Conservation (phyloP, 2,113 vertebrate species). For the Gopherus flavomarginatus region DNA sequence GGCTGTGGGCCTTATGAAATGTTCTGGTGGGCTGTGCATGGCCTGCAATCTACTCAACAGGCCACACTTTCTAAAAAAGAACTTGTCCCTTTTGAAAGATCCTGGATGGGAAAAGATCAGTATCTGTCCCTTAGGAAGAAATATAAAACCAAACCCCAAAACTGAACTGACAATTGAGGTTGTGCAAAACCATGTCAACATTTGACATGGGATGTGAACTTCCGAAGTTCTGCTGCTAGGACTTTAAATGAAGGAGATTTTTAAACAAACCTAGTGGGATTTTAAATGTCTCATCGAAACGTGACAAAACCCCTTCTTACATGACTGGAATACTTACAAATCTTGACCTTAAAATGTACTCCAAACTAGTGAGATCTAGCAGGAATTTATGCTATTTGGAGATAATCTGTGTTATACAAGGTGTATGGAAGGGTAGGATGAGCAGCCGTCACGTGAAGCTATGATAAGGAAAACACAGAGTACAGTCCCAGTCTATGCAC, state of each 20-base stretch:
- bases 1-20: too few species aligned
- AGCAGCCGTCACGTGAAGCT: too few species aligned
- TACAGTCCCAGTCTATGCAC: too few species aligned
- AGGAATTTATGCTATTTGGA: not conserved
- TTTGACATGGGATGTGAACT: not conserved
- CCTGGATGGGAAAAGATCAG: not conserved
- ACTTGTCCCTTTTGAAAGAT: not conserved
- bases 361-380: not conserved
- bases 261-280: not conserved
- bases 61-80: not conserved
- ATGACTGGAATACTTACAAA: not conserved
- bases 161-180: not conserved
- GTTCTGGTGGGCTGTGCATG: too few species aligned
- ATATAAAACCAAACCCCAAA: not conserved
- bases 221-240: not conserved
- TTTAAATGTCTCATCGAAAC: not conserved
- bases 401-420: not conserved
- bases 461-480: too few species aligned
- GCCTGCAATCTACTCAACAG: too few species aligned
- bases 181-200: too few species aligned
- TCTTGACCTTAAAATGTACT: not conserved
- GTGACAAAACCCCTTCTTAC: not conserved
- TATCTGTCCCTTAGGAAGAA: not conserved
- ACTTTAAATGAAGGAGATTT: not conserved
- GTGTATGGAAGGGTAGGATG: too few species aligned